phyloP scores from a whole-genome alignment of 2,888 invertebrate species.

The Lacanobia wlatinum region DNA sequence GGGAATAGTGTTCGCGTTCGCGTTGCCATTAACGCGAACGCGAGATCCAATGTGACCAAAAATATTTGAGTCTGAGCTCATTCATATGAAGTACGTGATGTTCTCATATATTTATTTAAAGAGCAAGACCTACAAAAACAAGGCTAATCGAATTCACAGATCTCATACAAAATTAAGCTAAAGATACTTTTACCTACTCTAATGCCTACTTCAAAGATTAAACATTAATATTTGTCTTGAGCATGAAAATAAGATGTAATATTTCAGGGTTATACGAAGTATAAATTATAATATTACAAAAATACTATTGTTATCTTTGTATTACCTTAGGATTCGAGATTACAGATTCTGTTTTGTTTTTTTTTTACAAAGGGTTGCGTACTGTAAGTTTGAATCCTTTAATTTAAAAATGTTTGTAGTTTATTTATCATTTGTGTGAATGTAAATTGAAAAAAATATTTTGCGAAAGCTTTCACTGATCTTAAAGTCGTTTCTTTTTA shows the following conservation, averaged over 20 bases:
- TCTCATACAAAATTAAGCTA: neutral
- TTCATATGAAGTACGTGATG: too few species aligned
- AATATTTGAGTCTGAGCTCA: too few species aligned
- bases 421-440: neutral
- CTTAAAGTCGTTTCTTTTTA: too few species aligned
- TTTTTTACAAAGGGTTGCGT: slow-evolving; percentile 15
- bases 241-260: neutral
- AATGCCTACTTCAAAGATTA: neutral
- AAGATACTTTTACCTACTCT: neutral
- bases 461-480: too few species aligned
- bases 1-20: neutral
- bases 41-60: too few species aligned
- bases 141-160: neutral
- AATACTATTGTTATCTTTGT: slow-evolving; percentile 1
- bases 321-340: slow-evolving; percentile 1
- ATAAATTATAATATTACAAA: neutral
- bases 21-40: neutral
- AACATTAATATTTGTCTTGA: neutral
- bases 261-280: too few species aligned
- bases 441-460: neutral
- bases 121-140: neutral
- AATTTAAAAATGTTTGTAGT: too few species aligned
- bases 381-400: too few species aligned
- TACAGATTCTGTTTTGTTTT: slow-evolving; percentile 1
- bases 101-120: neutral